Base-by-base conservation (phyloP, 2,113 vertebrate species). In the Probosciger aterrimus region DNA sequence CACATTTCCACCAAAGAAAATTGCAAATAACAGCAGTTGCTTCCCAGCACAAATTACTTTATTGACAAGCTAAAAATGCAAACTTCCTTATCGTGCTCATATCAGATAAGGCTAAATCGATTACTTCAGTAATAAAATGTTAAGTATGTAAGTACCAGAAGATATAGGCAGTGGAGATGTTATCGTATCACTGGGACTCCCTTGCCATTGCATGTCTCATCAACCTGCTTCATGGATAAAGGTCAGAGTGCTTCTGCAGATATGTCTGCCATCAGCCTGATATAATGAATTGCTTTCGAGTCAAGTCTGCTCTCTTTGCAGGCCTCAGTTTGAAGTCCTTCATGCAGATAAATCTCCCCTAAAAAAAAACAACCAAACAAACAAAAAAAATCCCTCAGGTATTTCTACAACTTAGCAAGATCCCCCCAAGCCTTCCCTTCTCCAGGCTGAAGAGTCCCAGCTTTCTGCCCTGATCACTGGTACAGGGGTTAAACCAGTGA, bases 1-100 rank as follows among this genome's bases (percentile, higher is more conserved):
- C 14, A n/a, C 25, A 84, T 37, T 73, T 67, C 47, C 62, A 50
- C 37, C 3, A 6, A 64, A 81, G 47, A 77, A 90, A 59, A 92
- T 7, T 85, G 39, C 55, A 87, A 86, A 44, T 87, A 96, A 95
- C 97, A 64, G 12, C 84, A 81, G 79, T 89, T 94, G 23, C 46
- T 95, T 90, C 44, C 78, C 71, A 69, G 24, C 57, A 83, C 43
- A 84, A 88, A 79, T 67, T 94, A 96, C 47, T 84, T 86, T 94
- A 95, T 55, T 90, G 85, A 73, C 75, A 97, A 80, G 30, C 31
- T 80, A 86, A 96, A 96, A 95, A 87, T 88, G 94, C 22, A 93
- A 90, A 77, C 78, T 59, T 79, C 57, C 81, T 85, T 91, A 94
- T 96, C 87, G 6, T 52, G 19, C 39, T 94, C 52, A 22, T 69